Percentiles rank a stretch among this genome's conserved stretches.
These are phyloP conservation scores for Vombatus ursinus DNA, from an alignment of 2,113 vertebrate species.

Conservation along the genomic window DNA sequence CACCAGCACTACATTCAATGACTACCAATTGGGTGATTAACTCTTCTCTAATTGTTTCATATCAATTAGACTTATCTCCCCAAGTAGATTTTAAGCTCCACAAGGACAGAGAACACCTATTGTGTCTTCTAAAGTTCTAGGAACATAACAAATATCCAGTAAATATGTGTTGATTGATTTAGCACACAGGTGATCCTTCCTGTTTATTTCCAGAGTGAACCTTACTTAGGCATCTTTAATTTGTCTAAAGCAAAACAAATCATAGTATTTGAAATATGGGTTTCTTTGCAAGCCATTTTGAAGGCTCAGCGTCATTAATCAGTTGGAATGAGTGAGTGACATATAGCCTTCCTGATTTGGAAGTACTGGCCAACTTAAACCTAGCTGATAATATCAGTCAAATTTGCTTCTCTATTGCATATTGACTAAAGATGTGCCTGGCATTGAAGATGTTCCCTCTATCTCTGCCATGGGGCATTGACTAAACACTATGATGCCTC, in stretches of 20 bases:
- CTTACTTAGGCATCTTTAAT: neutral
- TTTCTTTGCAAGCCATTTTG: slow-evolving; percentile 40
- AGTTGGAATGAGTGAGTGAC: slow-evolving; percentile 48
- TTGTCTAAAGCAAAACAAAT: neutral
- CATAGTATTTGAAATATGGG: slow-evolving; percentile 64
- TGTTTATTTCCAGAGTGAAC: neutral
- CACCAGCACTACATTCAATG: neutral
- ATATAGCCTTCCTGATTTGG: slow-evolving; percentile 68
- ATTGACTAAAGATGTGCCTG: slow-evolving; percentile 66
- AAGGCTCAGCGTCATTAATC: slow-evolving; percentile 61
- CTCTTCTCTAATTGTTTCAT: neutral
- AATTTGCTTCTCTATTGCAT: slow-evolving; percentile 67
- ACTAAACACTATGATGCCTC: slow-evolving; percentile 54
- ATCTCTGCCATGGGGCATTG: slow-evolving; percentile 39
- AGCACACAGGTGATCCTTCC: neutral
- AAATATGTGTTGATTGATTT: neutral
- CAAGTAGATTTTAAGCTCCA: neutral
- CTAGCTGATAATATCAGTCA: slow-evolving; percentile 63
- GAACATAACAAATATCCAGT: neutral
- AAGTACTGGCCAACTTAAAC: slow-evolving; percentile 50
- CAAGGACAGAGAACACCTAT: neutral
- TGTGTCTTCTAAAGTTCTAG: neutral
- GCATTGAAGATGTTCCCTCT: neutral
- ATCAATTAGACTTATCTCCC: neutral
- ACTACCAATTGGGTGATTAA: neutral